phyloP scores from a whole-genome alignment of 2,888 invertebrate species.

The Girardia tigrina region DNA sequence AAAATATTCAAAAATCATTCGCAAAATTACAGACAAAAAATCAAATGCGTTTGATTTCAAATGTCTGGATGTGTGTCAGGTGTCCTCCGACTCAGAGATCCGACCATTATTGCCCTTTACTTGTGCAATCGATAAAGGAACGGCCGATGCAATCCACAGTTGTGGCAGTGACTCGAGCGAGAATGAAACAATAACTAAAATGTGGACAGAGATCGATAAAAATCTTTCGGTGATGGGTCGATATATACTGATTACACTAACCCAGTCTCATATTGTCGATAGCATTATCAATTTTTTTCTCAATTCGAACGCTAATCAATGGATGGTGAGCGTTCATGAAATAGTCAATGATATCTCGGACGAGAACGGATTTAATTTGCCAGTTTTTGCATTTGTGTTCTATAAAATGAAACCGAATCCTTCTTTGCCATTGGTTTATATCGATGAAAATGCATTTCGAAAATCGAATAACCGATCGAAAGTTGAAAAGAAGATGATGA shows the following conservation, averaged over 20 bases:
- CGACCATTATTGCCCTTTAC: background rate
- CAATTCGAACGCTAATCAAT: background rate
- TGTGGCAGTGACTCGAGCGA: background rate
- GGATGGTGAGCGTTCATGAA: background rate
- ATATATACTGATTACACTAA: background rate
- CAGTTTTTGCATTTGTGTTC: conserved; percentile 3
- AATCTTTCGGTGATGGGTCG: background rate
- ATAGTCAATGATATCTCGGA: background rate
- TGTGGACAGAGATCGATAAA: background rate
- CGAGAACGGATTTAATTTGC: background rate
- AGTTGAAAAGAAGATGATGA: background rate
- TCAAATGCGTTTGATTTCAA: background rate
- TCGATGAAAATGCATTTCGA: background rate
- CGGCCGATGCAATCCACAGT: background rate
- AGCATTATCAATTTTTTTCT: background rate
- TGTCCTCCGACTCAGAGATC: background rate
- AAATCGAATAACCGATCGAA: background rate
- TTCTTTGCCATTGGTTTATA: background rate
- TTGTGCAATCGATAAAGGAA: background rate
- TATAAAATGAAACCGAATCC: background rate
- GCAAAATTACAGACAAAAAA: background rate
- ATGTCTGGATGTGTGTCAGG: background rate
- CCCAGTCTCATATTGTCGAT: background rate
- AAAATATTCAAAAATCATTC: too few relatives aligned
- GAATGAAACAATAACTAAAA: background rate